A percentile compares a stretch with the other conserved stretches of the same genome.
These are phyloP conservation scores for Eleutherodactylus coqui DNA, from an alignment of 2,797 vertebrate species.

Conservation along the genomic window DNA sequence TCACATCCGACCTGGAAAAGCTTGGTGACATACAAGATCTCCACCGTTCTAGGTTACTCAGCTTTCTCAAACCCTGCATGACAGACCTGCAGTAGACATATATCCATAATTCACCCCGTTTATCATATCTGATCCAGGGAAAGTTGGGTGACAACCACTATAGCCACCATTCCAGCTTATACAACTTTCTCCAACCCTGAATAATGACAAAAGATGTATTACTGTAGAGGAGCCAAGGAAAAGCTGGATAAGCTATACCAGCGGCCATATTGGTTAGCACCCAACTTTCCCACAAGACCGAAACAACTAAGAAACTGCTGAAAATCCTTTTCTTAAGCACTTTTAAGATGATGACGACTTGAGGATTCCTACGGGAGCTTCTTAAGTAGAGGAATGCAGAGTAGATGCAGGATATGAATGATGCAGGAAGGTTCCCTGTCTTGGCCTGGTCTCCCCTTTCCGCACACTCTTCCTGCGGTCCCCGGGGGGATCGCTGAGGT, in stretches of 20 bases:
- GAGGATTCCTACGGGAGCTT: neutral
- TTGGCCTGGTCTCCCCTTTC: constrained; percentile 19
- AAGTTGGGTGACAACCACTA: too few relatives aligned
- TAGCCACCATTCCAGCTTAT: too few relatives aligned
- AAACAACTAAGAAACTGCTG: too few relatives aligned
- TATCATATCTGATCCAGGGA: neutral
- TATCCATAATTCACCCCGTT: neutral
- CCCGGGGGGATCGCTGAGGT: constrained; percentile 30
- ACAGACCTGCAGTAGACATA: neutral
- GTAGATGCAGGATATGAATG: neutral
- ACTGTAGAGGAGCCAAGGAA: neutral
- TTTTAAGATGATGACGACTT: neutral
- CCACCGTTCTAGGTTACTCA: neutral
- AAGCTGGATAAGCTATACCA: neutral
- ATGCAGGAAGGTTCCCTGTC: neutral
- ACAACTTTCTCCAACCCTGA: too few relatives aligned
- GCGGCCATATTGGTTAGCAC: neutral
- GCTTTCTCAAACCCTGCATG: neutral
- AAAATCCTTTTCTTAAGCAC: too few relatives aligned
- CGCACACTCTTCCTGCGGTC: neutral
- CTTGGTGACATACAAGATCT: neutral
- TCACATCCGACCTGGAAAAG: too few relatives aligned
- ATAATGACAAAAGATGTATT: too few relatives aligned
- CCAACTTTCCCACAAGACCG: neutral
- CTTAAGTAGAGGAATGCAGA: neutral